Evolutionary conservation across 2,113 vertebrate genomes (phyloP), one percentile per base, ranked within the genome.

Genomic region (Oryzias curvinotus): DNA sequence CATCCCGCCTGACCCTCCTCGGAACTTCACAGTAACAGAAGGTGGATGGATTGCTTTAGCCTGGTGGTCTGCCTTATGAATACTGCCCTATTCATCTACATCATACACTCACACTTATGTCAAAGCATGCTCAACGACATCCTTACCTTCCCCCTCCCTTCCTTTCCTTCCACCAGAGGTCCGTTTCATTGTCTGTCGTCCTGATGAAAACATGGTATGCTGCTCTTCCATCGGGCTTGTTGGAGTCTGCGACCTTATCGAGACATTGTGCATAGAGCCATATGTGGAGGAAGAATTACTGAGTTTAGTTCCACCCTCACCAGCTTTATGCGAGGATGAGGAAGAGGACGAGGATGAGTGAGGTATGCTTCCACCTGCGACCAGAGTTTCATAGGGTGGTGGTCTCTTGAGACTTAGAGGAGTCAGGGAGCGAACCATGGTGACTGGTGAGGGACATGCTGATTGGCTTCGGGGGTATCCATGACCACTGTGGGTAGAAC

Each of bases 351-450:
- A 87, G 52, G 91, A 85, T 14, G 93, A 94, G 87, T 94, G 92
- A 47, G 95, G 93, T 68, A 96, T 94, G 77, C 94, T 93, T 87
- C 94, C 93, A 85, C 92, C 94, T 8, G 94, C 89, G 88, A 95
- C 92, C 84, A 97, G 84, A 25, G 93, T 89, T 12, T 98, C 95
- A 36, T 98, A 98, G 7, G 97, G 95, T 1, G 97, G 97, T 3
- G 96, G 97, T 69, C 95, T 91, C 87, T 99, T 99, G 83, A 96
- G 91, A 85, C 93, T 96, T 78, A 96, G 89, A 2, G 96, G 96
- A 0, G 96, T 96, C 80, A 96, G 89, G 41, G 94, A 92, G 71
- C 95, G 90, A 14, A 94, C 95, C 93, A 95, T 94, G 91, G 93
- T 95, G 21, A 98, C 95, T 0, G 97, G 97, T 25, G 96, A 98